A percentile compares a stretch with the other conserved stretches of the same genome.
Evolutionary conservation across 1,140 invertebrate genomes (phyloP).

Genomic region (Drusus annulatus): DNA sequence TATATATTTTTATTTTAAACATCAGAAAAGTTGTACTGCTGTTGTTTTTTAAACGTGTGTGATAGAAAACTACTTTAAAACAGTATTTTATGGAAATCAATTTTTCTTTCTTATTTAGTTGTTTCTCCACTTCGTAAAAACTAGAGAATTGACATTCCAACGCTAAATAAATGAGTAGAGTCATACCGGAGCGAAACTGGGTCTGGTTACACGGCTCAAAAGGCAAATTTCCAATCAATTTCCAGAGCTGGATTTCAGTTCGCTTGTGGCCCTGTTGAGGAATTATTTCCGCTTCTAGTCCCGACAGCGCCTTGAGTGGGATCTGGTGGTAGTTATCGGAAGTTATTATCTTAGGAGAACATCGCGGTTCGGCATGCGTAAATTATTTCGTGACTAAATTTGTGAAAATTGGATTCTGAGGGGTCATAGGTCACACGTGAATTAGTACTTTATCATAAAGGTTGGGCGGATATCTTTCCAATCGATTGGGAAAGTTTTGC

Average conservation of each 20-base stretch:
- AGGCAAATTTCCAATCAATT: conserved; percentile 59
- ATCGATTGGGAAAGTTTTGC: conserved; percentile 2
- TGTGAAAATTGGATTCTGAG: conserved; percentile 33
- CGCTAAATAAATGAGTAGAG: neutral
- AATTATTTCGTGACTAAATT: conserved; percentile 40
- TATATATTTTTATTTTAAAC: too few species aligned
- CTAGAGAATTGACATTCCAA: too few species aligned
- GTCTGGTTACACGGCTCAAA: conserved; percentile 46
- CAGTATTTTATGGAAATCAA: too few species aligned
- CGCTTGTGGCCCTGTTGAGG: conserved; percentile 31
- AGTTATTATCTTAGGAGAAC: conserved; percentile 43
- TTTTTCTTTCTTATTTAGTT: too few species aligned
- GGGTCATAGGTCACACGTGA: conserved; percentile 23
- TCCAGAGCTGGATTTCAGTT: conserved; percentile 47
- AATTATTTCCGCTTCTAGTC: conserved; percentile 44
- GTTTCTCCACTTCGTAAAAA: too few species aligned
- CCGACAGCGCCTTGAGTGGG: conserved; percentile 37
- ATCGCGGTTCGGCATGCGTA: conserved; percentile 33
- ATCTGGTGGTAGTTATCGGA: conserved; percentile 31
- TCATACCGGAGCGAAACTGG: neutral
- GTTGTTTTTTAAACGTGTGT: too few species aligned
- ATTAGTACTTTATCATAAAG: conserved; percentile 28
- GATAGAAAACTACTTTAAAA: too few species aligned
- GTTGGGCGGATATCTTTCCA: neutral
- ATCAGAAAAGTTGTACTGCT: too few species aligned